Base-by-base conservation (phyloP, 2,113 vertebrate genomes). In the Nematolebias whitei region DNA sequence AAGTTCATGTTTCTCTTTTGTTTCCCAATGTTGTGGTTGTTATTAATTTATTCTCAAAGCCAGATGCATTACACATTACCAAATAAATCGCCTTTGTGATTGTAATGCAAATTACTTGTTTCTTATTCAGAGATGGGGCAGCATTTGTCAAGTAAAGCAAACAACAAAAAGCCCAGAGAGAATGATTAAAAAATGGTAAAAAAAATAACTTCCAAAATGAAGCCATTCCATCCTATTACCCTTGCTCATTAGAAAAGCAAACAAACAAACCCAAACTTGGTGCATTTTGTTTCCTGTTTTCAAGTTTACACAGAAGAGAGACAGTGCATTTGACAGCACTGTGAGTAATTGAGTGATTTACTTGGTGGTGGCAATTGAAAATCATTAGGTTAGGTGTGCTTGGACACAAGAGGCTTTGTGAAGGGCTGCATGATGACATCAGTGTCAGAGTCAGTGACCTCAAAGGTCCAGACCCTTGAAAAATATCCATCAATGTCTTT, bases 21-120 rank as follows among this genome's bases (percentile, higher is more conserved):
- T 90, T 86, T 90, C 76, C 80, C 85, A 71, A 69, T 62, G 78
- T 87, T 87, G 85, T 83, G 76, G 83, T 77, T 74, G 70, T 82
- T 89, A 84, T 90, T 91, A 87, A 92, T 92, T 92, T 87, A 87
- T 88, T 88, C 77, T 71, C 82, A 74, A 77, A 80, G 71, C 78
- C 70, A 74, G 70, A 76, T 84, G 85, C 79, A 79, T 88, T 88
- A 80, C 77, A 87, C 79, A 87, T 85, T 81, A 88, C 88, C 85
- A 79, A 86, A 90, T 85, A 88, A 82, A 88, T 89, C 48, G 60
- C 47, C 68, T 85, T 80, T 81, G 79, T 71, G 88, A 91, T 88
- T 91, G 77, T 82, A 89, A 88, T 86, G 83, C 87, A 82, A 88
- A 87, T 83, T 76, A 74, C 76, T 80, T 67, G 51, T 70, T 87